These are phyloP conservation scores for Vandiemenella viatica DNA, from an alignment of 2,888 invertebrate genomes.

Conservation along the genomic window DNA sequence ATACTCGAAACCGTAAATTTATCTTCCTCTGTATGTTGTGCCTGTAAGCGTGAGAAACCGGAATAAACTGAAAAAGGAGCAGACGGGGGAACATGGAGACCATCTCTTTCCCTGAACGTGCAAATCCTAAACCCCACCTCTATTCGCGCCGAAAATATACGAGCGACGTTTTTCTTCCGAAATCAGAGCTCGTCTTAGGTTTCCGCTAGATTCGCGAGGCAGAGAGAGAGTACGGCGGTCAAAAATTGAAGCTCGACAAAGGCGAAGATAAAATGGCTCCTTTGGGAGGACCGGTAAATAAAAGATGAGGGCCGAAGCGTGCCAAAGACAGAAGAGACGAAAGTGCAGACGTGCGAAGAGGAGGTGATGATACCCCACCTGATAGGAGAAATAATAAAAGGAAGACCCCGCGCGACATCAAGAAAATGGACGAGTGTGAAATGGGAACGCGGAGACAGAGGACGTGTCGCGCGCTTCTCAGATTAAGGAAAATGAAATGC, in stretches of 20 bases:
- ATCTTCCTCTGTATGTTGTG: no score
- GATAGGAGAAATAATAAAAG: slow-evolving; percentile 5
- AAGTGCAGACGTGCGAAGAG: not conserved
- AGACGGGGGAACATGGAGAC: slow-evolving; percentile 12
- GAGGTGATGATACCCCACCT: slow-evolving; percentile 6
- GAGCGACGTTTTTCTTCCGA: slow-evolving; percentile 6
- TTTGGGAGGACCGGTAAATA: slow-evolving; percentile 7
- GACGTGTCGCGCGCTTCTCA: not conserved
- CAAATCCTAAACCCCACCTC: slow-evolving; percentile 6
- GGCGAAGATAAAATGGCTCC: slow-evolving; percentile 11
- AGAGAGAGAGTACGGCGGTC: slow-evolving; percentile 8
- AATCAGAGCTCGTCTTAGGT: slow-evolving; percentile 5
- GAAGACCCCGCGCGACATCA: slow-evolving; percentile 3
- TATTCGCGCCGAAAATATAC: slow-evolving; percentile 7
- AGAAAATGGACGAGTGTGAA: slow-evolving; percentile 8
- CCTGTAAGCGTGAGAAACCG: no score
- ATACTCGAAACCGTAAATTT: no score
- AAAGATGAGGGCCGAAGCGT: slow-evolving; percentile 1
- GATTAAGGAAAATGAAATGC: not conserved
- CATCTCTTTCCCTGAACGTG: slow-evolving; percentile 12
- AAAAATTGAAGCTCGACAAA: slow-evolving; percentile 13
- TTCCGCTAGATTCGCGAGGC: not conserved
- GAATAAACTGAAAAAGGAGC: slow-evolving; percentile 4
- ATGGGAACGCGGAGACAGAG: not conserved
- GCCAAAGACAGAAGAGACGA: not conserved